Base-by-base conservation (phyloP, 2,113 vertebrate species). In the Vombatus ursinus region DNA sequence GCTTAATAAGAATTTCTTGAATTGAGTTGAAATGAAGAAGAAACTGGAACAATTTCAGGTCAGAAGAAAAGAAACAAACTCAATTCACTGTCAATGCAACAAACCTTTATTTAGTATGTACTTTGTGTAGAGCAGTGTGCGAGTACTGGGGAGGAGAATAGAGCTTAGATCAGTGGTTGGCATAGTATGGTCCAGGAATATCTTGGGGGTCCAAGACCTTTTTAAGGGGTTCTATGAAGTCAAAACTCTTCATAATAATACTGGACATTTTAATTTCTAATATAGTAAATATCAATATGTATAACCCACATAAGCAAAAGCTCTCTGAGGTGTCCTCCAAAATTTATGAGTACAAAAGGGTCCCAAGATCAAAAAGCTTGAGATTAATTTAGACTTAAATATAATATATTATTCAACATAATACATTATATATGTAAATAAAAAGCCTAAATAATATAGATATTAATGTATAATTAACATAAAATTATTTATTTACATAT, bases 391-490 rank as follows among this genome's bases (percentile, higher is more conserved):
- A 77, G 37, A 77, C 19, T 77, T 44, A 77, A 77, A n/a, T 77
- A n/a, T 77, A 77, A 12, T 19, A 77, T n/a, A 16, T 68, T 12
- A 68, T 37, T 0, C 14, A 68, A 54, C 8, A 68, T 31, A 61
- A 61, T 77, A 77, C 10, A 31, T 61, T 11, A 68, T 44, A 6
- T 23, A 23, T 44, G 11, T 23, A 77, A 52, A 90, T 16, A 50
- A 49, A 93, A 52, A n/a, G 93, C 89, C 53, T 49, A n/a, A 2
- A 22, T 94, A 28, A 52, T 94, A 44, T 84, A 91, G 84, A 95
- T 49, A 49, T 49, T 49, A 49, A 49, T 49, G 48, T 49, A 49
- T 49, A 49, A 49, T 49, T 49, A 49, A 49, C 5, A 49, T 49
- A 49, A 49, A 49, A 49, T 49, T 49, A 49, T 49, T 49, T 49